These are phyloP conservation scores for Oligia strigilis DNA, from an alignment of 2,888 invertebrate genomes.

Conservation along the genomic window DNA sequence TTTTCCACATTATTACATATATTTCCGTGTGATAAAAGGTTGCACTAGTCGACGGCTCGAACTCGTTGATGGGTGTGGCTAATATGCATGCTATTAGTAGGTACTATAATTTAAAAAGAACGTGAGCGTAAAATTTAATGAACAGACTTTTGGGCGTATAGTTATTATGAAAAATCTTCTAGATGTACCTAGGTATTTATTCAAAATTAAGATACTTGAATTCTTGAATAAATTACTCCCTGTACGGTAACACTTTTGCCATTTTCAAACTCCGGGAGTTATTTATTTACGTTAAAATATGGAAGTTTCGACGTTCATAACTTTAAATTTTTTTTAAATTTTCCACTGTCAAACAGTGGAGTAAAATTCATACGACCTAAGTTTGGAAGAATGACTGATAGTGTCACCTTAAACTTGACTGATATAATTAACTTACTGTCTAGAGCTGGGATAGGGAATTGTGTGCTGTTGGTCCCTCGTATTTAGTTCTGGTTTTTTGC, in stretches of 20 bases:
- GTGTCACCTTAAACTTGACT: neutral
- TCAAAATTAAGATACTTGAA: neutral
- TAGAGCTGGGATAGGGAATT: neutral
- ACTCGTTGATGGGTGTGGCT: neutral
- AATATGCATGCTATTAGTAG: neutral
- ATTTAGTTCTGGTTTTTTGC: neutral
- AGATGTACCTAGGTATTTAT: too few species aligned
- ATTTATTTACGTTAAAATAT: too few species aligned
- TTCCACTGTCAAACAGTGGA: neutral
- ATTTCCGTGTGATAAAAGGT: neutral
- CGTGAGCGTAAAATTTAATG: neutral
- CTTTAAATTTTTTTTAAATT: too few species aligned
- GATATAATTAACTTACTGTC: neutral
- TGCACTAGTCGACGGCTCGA: neutral
- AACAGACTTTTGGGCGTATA: neutral
- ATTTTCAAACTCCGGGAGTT: too few species aligned
- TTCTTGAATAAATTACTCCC: too few species aligned
- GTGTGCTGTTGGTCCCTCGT: neutral
- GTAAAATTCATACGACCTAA: neutral
- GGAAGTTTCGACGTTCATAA: too few species aligned
- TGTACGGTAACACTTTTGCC: too few species aligned
- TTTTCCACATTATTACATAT: neutral
- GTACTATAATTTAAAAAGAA: neutral
- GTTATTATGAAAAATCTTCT: neutral
- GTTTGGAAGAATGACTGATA: neutral